phyloP scores from a whole-genome alignment of 2,888 invertebrate species.

The Venusia cambrica region DNA sequence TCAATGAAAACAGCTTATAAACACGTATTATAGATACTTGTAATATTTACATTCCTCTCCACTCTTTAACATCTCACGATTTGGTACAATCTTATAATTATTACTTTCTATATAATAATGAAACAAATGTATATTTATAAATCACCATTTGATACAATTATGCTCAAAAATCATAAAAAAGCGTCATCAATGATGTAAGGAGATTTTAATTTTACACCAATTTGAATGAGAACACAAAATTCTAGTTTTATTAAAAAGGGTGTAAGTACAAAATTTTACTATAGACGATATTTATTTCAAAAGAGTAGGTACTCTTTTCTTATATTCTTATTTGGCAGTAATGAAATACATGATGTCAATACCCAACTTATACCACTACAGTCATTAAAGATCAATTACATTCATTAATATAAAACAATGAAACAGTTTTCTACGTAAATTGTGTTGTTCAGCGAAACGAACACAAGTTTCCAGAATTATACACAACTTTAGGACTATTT shows the following conservation, averaged over 20 bases:
- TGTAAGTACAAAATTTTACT: constrained; percentile 67
- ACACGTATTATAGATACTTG: constrained; percentile 63
- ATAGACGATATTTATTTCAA: constrained; percentile 55
- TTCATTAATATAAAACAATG: constrained; percentile 65
- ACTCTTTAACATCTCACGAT: constrained; percentile 48
- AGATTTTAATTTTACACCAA: constrained; percentile 7
- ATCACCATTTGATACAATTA: constrained; percentile 23
- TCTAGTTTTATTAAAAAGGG: constrained; percentile 42
- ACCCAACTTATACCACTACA: constrained; percentile 59
- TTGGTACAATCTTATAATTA: constrained; percentile 50
- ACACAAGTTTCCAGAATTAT: constrained; percentile 17
- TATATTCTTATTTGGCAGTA: constrained; percentile 74
- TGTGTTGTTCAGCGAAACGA: constrained; percentile 29
- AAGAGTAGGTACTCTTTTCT: constrained; percentile 71
- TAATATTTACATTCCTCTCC: constrained; percentile 67
- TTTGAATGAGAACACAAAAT: constrained; percentile 13
- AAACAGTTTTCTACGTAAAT: constrained; percentile 56
- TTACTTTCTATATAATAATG: constrained; percentile 22
- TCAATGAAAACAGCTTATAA: constrained; percentile 67
- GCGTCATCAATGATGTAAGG: constrained; percentile 22
- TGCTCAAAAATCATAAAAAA: constrained; percentile 26
- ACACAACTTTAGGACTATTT: constrained; percentile 15
- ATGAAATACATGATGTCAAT: constrained; percentile 58
- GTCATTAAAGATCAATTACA: constrained; percentile 56
- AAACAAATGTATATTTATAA: constrained; percentile 20